Evolutionary conservation across 2,888 invertebrate genomes (phyloP).

Genomic region (Catocala sponsa): DNA sequence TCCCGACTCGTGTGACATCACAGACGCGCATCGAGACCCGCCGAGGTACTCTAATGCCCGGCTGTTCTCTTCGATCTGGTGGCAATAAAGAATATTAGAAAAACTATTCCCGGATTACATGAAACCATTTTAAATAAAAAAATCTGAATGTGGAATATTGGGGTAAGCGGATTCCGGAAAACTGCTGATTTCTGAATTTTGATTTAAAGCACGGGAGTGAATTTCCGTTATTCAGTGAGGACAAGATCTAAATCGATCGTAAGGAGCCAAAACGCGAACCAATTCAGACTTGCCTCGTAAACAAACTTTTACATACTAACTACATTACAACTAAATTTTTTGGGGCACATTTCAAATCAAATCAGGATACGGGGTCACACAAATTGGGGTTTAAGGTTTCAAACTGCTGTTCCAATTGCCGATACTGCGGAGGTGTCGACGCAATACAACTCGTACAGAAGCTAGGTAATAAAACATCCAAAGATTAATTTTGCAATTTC

Average conservation of each 20-base stretch:
- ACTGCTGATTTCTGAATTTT: too few species aligned
- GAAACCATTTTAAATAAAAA: too few species aligned
- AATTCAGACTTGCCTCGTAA: not conserved
- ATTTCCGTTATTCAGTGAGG: too few species aligned
- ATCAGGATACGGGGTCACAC: slow-evolving; percentile 11
- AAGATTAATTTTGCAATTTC: slow-evolving; percentile 12
- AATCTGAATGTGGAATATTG: too few species aligned
- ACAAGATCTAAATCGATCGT: too few species aligned
- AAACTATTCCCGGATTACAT: not conserved
- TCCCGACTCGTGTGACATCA: slow-evolving; percentile 94
- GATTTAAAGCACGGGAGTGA: too few species aligned
- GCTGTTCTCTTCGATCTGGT: slow-evolving; percentile 98
- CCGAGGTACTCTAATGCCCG: slow-evolving; percentile 95
- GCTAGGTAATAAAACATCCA: slow-evolving; percentile 20
- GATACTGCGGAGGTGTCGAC: slow-evolving; percentile 1
- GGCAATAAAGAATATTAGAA: slow-evolving; percentile 37
- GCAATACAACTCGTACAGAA: slow-evolving; percentile 14
- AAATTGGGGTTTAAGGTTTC: not conserved
- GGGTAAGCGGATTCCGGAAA: too few species aligned
- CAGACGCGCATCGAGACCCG: slow-evolving; percentile 93
- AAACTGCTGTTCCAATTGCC: slow-evolving; percentile 5
- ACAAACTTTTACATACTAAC: too few species aligned
- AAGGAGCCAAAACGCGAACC: too few species aligned
- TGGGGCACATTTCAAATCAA: not conserved
- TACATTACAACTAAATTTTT: not conserved